phyloP scores from a whole-genome alignment of 2,888 invertebrate species.

The Nomada goodeniana region DNA sequence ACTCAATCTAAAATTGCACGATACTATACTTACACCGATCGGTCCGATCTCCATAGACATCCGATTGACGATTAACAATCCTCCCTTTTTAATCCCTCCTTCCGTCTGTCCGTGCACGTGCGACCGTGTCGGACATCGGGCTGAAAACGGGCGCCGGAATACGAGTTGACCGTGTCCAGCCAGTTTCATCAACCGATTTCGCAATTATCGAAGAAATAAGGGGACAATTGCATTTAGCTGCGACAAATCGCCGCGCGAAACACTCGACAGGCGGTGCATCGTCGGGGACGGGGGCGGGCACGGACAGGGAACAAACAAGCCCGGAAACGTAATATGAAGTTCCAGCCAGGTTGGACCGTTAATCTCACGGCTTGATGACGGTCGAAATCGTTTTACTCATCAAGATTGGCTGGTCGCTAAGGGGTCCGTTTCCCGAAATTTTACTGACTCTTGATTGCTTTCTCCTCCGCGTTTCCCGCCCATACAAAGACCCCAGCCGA shows the following conservation, averaged over 20 bases:
- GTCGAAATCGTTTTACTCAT: constrained; percentile 57
- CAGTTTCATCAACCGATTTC: constrained; percentile 70
- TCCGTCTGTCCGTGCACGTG: constrained; percentile 12
- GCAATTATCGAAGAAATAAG: constrained; percentile 73
- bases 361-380: constrained; percentile 55
- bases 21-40: constrained; percentile 1
- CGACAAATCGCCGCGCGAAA: constrained; percentile 67
- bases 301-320: constrained; percentile 62
- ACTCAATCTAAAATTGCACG: constrained; percentile 42
- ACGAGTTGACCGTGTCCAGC: background rate
- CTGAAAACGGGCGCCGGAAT: background rate
- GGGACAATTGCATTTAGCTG: constrained; percentile 73
- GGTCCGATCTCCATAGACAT: constrained; percentile 32
- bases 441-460: constrained; percentile 57
- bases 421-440: constrained; percentile 45
- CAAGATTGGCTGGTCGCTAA: constrained; percentile 54
- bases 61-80: constrained; percentile 49
- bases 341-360: constrained; percentile 57
- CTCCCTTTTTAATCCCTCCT: constrained; percentile 35
- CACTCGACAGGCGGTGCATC: constrained; percentile 41
- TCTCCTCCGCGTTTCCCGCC: constrained; percentile 24
- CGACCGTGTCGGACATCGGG: background rate
- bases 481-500: constrained; percentile 2
- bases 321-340: constrained; percentile 72
- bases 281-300: constrained; percentile 58